phyloP scores from a whole-genome alignment of 2,113 vertebrate species.

The Gnathonemus echidnorhynchus region DNA sequence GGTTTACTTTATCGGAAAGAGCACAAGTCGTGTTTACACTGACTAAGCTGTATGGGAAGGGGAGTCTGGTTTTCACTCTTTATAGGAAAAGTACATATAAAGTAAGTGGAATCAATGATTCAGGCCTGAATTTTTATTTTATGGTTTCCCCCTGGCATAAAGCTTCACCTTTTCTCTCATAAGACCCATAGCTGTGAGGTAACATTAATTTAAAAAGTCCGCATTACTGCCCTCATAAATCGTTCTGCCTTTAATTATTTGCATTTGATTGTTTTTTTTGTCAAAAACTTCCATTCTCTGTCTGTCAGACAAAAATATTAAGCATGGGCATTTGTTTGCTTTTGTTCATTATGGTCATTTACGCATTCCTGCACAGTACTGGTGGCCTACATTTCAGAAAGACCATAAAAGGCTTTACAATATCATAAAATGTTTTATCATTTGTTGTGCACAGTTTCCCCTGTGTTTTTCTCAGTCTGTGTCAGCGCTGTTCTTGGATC shows the following conservation, averaged over 20 bases:
- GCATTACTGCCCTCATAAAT: neutral
- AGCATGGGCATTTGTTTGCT: neutral
- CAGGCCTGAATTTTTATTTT: neutral
- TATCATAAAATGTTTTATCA: neutral
- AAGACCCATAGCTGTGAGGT: neutral
- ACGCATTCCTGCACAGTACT: neutral
- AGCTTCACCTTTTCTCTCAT: neutral
- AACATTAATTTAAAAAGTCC: neutral
- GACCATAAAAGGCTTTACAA: neutral
- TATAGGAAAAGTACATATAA: neutral
- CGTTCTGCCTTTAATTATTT: neutral
- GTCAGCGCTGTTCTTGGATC: neutral
- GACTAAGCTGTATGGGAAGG: neutral
- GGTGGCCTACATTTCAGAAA: neutral
- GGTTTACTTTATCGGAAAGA: slow-evolving; percentile 15
- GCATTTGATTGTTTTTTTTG: neutral
- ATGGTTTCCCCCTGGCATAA: neutral
- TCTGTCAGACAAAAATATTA: neutral
- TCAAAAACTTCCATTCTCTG: neutral
- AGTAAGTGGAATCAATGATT: neutral
- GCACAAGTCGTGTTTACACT: neutral
- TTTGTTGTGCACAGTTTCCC: too few relatives aligned
- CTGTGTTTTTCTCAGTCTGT: neutral
- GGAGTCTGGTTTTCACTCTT: neutral
- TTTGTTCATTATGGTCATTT: neutral